Base-by-base conservation (phyloP, 2,113 vertebrate species). In the Microcebus lehilahytsara region DNA sequence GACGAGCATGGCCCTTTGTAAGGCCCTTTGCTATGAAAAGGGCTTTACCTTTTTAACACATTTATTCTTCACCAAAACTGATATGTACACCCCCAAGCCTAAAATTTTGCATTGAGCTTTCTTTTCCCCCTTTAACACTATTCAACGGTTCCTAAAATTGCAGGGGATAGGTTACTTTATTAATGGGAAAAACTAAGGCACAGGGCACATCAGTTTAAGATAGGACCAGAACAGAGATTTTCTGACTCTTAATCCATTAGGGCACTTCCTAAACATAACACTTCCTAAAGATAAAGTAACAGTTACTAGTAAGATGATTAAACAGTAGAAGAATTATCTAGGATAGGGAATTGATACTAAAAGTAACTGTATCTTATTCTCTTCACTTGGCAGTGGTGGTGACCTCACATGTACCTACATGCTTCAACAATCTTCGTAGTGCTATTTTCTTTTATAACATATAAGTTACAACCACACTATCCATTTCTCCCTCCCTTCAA, bases 281-380 rank as follows among this genome's bases (percentile, higher is more conserved):
- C 42, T 42, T 42, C 6, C 42, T 42, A 42, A 42, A 42, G 64
- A 89, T 17, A 67, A 96, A 95, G 51, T 72, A 93, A 67, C 25
- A 64, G 9, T 81, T 80, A 90, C 66, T 51, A 95, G 11, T 80
- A 94, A 93, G 40, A 96, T 80, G 56, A 95, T 30, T 75, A 64
- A 84, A 85, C 1, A 75, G 34, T 23, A 89, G 30, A 89, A 80
- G 53, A 95, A 89, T 16, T 93, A 62, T 58, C 74, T 85, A 53
- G 46, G 46, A 94, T 27, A 88, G 53, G 25, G n/a, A 93, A 89
- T 0, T 79, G 53, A 75, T 56, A 78, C 27, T 93, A 69, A 80
- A 88, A 80, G 16, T 49, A 75, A 91, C 23, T 91, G 9, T 49
- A 75, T 2, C 34, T 32, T 85, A 62, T n/a, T 85, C 42, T 97